These are phyloP conservation scores for Yasuhikotakia modesta DNA, from an alignment of 2,797 vertebrate species.

Conservation along the genomic window DNA sequence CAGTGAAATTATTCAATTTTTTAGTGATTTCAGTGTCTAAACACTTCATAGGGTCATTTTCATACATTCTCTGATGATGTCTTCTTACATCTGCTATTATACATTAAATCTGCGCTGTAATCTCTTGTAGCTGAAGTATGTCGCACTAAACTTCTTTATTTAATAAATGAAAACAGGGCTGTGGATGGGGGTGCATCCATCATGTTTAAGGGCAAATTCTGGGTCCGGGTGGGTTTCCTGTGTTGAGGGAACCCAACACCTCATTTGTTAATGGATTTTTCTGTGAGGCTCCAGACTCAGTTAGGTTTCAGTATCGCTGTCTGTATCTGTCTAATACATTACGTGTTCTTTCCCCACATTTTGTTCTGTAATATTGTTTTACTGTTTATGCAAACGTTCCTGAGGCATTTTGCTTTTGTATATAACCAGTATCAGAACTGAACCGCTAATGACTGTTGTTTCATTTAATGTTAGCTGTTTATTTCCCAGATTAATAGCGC, in stretches of 20 bases:
- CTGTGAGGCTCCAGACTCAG: conserved; percentile 56
- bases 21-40: neutral
- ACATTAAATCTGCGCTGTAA: neutral
- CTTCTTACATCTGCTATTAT: conserved; percentile 4
- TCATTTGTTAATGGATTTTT: conserved; percentile 54
- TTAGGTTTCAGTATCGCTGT: conserved; percentile 7
- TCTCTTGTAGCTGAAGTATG: conserved; percentile 8
- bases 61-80: neutral
- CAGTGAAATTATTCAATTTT: neutral
- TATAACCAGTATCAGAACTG: no score
- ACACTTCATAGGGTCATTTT: neutral
- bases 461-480: neutral
- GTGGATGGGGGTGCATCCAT: conserved; percentile 27
- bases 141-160: neutral
- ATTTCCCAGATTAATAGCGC: neutral
- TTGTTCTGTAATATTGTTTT: neutral
- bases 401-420: no score
- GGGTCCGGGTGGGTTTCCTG: conserved; percentile 50
- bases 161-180: conserved; percentile 23
- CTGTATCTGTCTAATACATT: conserved; percentile 20
- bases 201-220: conserved; percentile 15
- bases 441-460: neutral
- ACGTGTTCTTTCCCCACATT: neutral
- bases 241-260: conserved; percentile 52
- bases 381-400: neutral